Evolutionary conservation across 2,888 invertebrate genomes (phyloP).

Genomic region (Hypselothyrea guttata): DNA sequence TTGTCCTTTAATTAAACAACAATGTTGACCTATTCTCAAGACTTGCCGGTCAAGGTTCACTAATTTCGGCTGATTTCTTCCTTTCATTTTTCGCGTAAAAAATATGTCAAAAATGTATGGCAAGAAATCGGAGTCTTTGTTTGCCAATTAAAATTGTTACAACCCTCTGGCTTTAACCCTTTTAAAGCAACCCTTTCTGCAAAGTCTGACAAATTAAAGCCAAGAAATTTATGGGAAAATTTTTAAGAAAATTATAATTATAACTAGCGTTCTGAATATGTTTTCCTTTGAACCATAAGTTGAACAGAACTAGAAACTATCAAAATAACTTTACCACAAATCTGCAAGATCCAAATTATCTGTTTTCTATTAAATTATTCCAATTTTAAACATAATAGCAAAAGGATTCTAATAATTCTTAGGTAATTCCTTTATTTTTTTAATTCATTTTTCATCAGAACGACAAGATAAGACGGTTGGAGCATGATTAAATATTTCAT

Average conservation of each 20-base stretch:
- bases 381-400: too few relatives aligned
- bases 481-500: too few relatives aligned
- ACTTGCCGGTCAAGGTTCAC: slow-evolving; percentile 62
- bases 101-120: slow-evolving; percentile 23
- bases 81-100: slow-evolving; percentile 33
- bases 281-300: too few relatives aligned
- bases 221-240: slow-evolving; percentile 12
- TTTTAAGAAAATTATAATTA: slow-evolving; percentile 3
- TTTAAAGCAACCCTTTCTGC: slow-evolving; percentile 22
- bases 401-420: too few relatives aligned
- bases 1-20: slow-evolving; percentile 72
- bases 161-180: slow-evolving; percentile 40
- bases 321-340: too few relatives aligned
- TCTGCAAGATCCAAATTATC: too few relatives aligned
- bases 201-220: slow-evolving; percentile 11
- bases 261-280: too few relatives aligned
- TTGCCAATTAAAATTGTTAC: slow-evolving; percentile 62
- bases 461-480: too few relatives aligned
- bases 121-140: slow-evolving; percentile 53
- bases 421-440: too few relatives aligned
- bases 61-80: slow-evolving; percentile 6
- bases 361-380: too few relatives aligned
- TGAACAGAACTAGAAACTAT: too few relatives aligned
- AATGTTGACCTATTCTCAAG: slow-evolving; percentile 71
- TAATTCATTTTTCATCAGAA: too few relatives aligned